phyloP scores from a whole-genome alignment of 1,140 invertebrate species.

The Pseudomyrmex sp. region DNA sequence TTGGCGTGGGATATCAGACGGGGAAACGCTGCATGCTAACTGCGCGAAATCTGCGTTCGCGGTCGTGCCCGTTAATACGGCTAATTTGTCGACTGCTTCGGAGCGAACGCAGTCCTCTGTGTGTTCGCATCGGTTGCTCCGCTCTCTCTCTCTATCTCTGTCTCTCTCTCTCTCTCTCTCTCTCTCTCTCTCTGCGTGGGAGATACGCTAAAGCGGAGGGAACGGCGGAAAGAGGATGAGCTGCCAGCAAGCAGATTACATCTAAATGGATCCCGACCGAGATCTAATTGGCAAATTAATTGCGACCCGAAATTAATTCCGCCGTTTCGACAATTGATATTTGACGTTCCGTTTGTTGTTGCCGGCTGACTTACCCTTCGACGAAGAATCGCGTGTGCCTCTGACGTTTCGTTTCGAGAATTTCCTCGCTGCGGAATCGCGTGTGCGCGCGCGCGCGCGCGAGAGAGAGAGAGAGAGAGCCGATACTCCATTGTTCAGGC shows the following conservation, averaged over 20 bases:
- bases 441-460: neutral
- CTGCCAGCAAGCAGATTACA: slow-evolving; percentile 73
- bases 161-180: no score
- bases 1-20: slow-evolving; percentile 60
- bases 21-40: slow-evolving; percentile 61
- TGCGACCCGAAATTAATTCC: slow-evolving; percentile 75
- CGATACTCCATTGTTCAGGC: slow-evolving; percentile 45
- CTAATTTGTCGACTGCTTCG: slow-evolving; percentile 77
- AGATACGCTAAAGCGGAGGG: slow-evolving; percentile 53
- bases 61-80: slow-evolving; percentile 67
- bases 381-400: slow-evolving; percentile 17
- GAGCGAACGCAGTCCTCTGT: slow-evolving; percentile 71
- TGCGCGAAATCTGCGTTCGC: slow-evolving; percentile 70
- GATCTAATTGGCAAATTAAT: slow-evolving; percentile 79
- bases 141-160: no score
- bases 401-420: neutral
- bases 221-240: slow-evolving; percentile 46
- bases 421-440: slow-evolving; percentile 11
- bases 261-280: slow-evolving; percentile 74
- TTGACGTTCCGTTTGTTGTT: slow-evolving; percentile 33
- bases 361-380: neutral
- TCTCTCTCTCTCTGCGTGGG: neutral
- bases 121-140: slow-evolving; percentile 46
- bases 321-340: slow-evolving; percentile 66
- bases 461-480: neutral